These are phyloP conservation scores for Scarus forsteni DNA, from an alignment of 2,797 vertebrate species.

Conservation along the genomic window DNA sequence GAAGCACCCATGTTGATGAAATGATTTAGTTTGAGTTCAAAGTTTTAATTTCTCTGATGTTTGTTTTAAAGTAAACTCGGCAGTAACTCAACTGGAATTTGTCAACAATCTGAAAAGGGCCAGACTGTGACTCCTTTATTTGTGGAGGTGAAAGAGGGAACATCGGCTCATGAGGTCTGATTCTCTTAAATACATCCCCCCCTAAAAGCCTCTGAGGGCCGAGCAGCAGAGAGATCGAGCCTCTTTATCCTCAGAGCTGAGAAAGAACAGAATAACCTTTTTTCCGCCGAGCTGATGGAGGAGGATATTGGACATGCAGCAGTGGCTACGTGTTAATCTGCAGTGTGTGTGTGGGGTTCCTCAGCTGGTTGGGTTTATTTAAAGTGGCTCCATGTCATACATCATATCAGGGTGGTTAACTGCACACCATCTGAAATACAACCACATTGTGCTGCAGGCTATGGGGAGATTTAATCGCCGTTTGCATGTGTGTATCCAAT, in stretches of 20 bases:
- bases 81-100: too few species aligned
- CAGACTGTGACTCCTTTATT: too few species aligned
- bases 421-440: not conserved
- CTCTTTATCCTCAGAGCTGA: not conserved
- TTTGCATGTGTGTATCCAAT: constrained; percentile 24
- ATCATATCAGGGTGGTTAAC: constrained; percentile 29
- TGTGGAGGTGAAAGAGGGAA: too few species aligned
- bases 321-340: constrained; percentile 19
- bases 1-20: too few species aligned
- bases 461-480: not conserved
- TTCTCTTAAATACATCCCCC: not conserved
- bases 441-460: not conserved
- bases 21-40: too few species aligned
- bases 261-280: not conserved
- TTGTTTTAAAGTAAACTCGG: too few species aligned
- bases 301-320: constrained; percentile 11
- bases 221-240: not conserved
- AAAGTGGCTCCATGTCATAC: not conserved
- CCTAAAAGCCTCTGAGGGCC: not conserved
- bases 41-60: too few species aligned
- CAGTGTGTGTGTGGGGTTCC: not conserved
- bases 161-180: too few species aligned
- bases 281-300: not conserved
- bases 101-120: too few species aligned
- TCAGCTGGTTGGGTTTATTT: constrained; percentile 27